phyloP scores from a whole-genome alignment of 2,888 invertebrate genomes.

The Congeria kusceri region DNA sequence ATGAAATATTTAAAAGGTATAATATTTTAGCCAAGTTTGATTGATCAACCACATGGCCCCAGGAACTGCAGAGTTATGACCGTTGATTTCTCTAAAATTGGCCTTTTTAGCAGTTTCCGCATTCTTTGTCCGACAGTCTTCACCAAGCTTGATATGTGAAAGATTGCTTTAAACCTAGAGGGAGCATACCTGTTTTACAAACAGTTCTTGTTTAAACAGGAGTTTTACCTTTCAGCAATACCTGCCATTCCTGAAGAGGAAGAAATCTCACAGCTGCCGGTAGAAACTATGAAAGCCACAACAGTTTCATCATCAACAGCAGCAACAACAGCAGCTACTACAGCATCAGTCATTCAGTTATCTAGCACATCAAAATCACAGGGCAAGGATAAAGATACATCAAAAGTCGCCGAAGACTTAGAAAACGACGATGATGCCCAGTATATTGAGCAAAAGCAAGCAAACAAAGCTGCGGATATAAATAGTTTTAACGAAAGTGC shows the following conservation, averaged over 20 bases:
- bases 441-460: conserved; percentile 82
- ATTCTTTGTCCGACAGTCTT: too few relatives aligned
- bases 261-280: conserved; percentile 84
- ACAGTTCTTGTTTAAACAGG: too few relatives aligned
- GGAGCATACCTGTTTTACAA: too few relatives aligned
- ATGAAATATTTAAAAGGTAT: too few relatives aligned
- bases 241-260: conserved; percentile 84
- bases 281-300: conserved; percentile 44
- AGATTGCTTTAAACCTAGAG: too few relatives aligned
- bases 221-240: conserved; percentile 77
- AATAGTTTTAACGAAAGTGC: conserved; percentile 81
- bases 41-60: too few relatives aligned
- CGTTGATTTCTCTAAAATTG: too few relatives aligned
- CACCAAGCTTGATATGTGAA: too few relatives aligned
- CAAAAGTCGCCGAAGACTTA: conserved; percentile 73
- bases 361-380: conserved; percentile 49
- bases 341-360: background rate
- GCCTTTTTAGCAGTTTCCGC: too few relatives aligned
- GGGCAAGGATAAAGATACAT: conserved; percentile 65
- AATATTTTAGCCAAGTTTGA: too few relatives aligned
- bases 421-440: conserved; percentile 80
- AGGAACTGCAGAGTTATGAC: too few relatives aligned
- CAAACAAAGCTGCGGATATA: conserved; percentile 80
- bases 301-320: conserved; percentile 58
- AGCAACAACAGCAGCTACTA: conserved; percentile 4